These are phyloP conservation scores for Selene dorsalis DNA, from an alignment of 2,797 vertebrate genomes.

Conservation along the genomic window DNA sequence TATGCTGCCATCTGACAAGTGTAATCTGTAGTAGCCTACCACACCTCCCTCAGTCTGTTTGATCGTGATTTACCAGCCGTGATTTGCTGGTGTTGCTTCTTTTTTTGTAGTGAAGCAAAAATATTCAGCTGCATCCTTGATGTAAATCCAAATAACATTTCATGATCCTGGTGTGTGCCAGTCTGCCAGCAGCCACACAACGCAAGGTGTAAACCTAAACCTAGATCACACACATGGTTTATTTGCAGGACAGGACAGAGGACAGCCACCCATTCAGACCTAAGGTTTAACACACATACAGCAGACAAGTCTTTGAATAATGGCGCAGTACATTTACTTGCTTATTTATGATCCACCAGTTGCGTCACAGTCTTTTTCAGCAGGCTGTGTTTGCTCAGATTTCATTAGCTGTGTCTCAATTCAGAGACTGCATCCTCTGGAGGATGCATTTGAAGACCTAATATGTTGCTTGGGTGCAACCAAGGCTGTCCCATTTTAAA, in stretches of 20 bases:
- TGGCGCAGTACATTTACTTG: too few relatives aligned
- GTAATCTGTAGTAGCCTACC: constrained; percentile 15
- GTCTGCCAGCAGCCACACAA: neutral
- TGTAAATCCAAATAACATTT: neutral
- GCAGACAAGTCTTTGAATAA: too few relatives aligned
- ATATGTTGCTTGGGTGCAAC: too few relatives aligned
- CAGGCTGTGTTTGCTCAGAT: neutral
- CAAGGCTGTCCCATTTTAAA: too few relatives aligned
- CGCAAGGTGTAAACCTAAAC: neutral
- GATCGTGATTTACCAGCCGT: neutral
- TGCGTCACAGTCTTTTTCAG: too few relatives aligned
- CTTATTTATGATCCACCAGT: too few relatives aligned
- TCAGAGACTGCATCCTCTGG: too few relatives aligned
- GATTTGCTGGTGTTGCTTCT: constrained; percentile 6
- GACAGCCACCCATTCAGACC: neutral
- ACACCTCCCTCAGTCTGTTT: neutral
- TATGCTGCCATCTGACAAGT: constrained; percentile 25
- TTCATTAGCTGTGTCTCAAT: too few relatives aligned
- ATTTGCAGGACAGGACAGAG: neutral
- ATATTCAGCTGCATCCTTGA: neutral
- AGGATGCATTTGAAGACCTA: too few relatives aligned
- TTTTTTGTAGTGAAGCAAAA: neutral
- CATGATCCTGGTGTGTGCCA: neutral
- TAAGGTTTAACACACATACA: neutral
- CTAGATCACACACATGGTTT: neutral